These are phyloP conservation scores for Dipodomys stephensi DNA, from an alignment of 2,113 vertebrate genomes.

Conservation along the genomic window DNA sequence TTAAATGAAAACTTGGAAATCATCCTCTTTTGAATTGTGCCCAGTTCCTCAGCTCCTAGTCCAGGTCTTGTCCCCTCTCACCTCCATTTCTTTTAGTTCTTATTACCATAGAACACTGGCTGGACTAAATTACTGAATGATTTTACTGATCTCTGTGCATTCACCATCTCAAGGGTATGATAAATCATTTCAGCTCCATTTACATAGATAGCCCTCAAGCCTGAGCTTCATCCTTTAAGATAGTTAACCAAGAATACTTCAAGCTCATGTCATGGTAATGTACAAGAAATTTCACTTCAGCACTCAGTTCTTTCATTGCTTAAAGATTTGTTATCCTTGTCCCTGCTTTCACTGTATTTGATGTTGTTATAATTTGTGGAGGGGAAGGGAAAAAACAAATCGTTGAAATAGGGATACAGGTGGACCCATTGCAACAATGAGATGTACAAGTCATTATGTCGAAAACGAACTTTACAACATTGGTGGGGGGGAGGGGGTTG, in stretches of 20 bases:
- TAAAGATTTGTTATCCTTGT: constrained; percentile 5
- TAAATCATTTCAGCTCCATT: background rate
- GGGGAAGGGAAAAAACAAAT: no score
- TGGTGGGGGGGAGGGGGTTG: no score
- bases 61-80: background rate
- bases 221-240: background rate
- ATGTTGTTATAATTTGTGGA: no score
- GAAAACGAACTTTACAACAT: no score
- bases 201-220: background rate
- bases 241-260: background rate
- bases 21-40: background rate
- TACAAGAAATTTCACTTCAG: background rate
- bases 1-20: background rate
- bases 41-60: background rate
- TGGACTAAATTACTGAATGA: background rate
- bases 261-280: constrained; percentile 9
- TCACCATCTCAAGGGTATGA: background rate
- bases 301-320: constrained; percentile 30
- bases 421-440: no score
- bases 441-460: no score
- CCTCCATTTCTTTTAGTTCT: background rate
- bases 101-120: background rate
- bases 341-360: no score
- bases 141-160: background rate
- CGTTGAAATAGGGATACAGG: no score